Conservation (phyloP, 2,888 invertebrate genomes). For the Coleophora flavipennella region DNA sequence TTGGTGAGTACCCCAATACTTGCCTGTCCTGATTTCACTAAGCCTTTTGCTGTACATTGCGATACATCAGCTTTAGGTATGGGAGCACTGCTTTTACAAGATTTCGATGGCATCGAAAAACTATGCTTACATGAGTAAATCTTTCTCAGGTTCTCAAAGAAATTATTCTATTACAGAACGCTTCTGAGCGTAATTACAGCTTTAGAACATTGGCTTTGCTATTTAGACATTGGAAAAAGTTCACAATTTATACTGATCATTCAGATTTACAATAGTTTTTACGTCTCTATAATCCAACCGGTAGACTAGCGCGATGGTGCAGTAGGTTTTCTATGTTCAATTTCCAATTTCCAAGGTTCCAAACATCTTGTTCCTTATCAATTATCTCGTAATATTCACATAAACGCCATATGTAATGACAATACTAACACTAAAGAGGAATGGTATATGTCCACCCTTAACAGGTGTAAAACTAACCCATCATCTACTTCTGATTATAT, state of each 20-base stretch:
- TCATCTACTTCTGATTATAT: too few relatives aligned
- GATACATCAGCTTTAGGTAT: too few relatives aligned
- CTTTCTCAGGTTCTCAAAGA: not conserved
- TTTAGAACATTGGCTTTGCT: not conserved
- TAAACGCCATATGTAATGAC: not conserved
- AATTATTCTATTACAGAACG: too few relatives aligned
- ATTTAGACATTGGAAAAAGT: not conserved
- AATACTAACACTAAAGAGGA: slow-evolving; percentile 8
- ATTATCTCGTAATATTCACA: not conserved
- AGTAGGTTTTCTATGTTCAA: not conserved
- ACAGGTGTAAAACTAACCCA: too few relatives aligned
- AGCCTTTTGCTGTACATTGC: too few relatives aligned
- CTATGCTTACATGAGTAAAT: slow-evolving; percentile 9
- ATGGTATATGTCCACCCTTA: too few relatives aligned
- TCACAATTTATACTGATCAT: not conserved
- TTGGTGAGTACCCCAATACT: slow-evolving; percentile 7
- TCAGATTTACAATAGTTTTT: not conserved
- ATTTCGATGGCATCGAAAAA: slow-evolving; percentile 14
- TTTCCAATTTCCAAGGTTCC: not conserved
- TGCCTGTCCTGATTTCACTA: too few relatives aligned
- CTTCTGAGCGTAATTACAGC: too few relatives aligned
- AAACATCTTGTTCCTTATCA: too few relatives aligned
- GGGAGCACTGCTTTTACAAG: slow-evolving; percentile 15
- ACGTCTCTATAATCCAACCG: slow-evolving; percentile 18
- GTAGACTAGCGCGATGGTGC: slow-evolving; percentile 1